Base-by-base conservation (phyloP, 2,888 invertebrate species). In the Esperia sulphurella region DNA sequence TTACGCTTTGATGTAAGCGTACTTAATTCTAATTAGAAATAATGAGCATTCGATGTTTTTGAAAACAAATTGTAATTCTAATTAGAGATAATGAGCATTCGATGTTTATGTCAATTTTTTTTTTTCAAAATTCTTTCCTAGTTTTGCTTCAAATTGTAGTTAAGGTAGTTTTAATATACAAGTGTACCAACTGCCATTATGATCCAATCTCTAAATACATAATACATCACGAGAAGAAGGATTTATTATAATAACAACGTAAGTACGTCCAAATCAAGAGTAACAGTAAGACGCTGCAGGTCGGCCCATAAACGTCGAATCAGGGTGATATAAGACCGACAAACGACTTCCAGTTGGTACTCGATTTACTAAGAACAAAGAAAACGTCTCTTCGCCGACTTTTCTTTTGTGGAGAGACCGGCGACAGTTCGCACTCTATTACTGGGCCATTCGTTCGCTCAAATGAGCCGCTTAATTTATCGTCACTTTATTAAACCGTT, bases 301-400 rank as follows among this genome's bases (percentile, higher is more conserved):
- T 66, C 65, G 71, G 67, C 72, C 82, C 63, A 81, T 86, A 83
- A 87, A 88, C 70, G 87, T 87, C 87, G 82, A 83, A 84, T 87
- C 84, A 84, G 75, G 73, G 76, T 83, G 83, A 83, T 83, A 83
- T 86, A 87, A 79, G 75, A 72, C 72, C 83, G 83, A 83, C 83
- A 85, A 85, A 85, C 83, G 83, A 75, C 79, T 74, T 61, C 70
- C 43, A 48, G 37, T 47, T 28, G 68, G 79, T 77, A 82, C 80
- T 84, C 84, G 82, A 84, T 85, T 84, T 81, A 78, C 71, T 75
- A 81, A 85, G 85, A 87, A 87, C 86, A 86, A 85, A 84, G 86
- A 79, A 80, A 75, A 39, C 43, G 41, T 21, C 52, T 67, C 72
- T 65, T 70, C 68, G 65, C 69, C 76, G 77, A 78, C 81, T 80